phyloP scores from a whole-genome alignment of 30 jellyfish, hydroid and myxozoan genomes.

The Chironex yamaguchii region DNA sequence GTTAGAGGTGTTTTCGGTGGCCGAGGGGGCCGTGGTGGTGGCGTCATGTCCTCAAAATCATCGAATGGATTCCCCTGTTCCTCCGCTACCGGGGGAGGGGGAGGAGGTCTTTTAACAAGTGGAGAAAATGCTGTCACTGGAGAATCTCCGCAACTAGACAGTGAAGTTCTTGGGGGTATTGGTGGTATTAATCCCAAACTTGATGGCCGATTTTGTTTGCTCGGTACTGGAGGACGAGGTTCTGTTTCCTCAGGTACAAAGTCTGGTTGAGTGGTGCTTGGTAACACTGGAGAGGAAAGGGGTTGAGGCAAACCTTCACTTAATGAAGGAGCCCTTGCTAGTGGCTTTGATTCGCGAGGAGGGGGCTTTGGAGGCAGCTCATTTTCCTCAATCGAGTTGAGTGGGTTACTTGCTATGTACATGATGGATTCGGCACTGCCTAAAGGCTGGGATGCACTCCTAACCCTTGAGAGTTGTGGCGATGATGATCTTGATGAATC shows the following conservation, averaged over 20 bases:
- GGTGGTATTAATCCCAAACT: constrained; percentile 23
- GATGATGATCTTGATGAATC: constrained; percentile 36
- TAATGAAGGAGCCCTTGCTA: background rate
- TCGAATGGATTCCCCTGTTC: constrained; percentile 19
- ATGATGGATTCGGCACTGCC: constrained; percentile 50
- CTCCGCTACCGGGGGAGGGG: constrained; percentile 38
- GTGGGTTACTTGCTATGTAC: constrained; percentile 26
- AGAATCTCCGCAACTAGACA: background rate
- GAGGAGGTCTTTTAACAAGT: constrained; percentile 50
- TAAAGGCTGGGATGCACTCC: constrained; percentile 35
- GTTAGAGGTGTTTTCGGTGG: constrained; percentile 81
- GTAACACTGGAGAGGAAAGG: background rate
- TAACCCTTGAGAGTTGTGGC: constrained; percentile 2
- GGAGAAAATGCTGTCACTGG: constrained; percentile 29
- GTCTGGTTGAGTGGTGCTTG: background rate
- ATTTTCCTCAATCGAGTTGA: constrained; percentile 20
- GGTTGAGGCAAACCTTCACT: background rate
- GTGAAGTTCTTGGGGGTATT: constrained; percentile 33
- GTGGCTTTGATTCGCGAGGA: constrained; percentile 39
- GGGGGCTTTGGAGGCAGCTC: constrained; percentile 80
- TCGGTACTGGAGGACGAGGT: constrained; percentile 76
- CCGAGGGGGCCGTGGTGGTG: constrained; percentile 88
- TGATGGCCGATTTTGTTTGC: constrained; percentile 28
- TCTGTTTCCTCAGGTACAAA: constrained; percentile 36
- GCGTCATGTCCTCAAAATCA: background rate